These are phyloP conservation scores for Serilophus lunatus DNA, from an alignment of 2,113 vertebrate species.

Conservation along the genomic window DNA sequence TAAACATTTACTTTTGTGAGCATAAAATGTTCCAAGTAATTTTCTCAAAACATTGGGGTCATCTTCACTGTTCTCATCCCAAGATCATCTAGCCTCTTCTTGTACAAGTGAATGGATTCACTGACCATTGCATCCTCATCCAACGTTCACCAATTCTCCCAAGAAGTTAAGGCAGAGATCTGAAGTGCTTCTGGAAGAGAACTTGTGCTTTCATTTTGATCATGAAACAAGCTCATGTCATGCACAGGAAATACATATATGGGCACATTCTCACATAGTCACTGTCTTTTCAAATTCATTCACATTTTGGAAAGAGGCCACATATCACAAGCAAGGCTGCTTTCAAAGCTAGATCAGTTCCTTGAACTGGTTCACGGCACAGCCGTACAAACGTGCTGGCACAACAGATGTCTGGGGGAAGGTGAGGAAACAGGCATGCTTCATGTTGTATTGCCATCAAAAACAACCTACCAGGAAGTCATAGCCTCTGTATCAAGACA, in stretches of 20 bases:
- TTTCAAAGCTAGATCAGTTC: background rate
- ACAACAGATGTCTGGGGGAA: slow-evolving; percentile 55
- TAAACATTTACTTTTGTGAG: background rate
- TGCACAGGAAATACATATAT: background rate
- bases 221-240: background rate
- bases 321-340: background rate
- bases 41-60: background rate
- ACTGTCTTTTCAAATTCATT: background rate
- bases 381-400: slow-evolving; percentile 24
- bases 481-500: background rate
- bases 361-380: background rate
- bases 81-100: background rate
- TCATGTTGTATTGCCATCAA: slow-evolving; percentile 1
- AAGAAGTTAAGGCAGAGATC: background rate
- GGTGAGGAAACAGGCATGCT: slow-evolving; percentile 32
- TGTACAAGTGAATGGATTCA: background rate
- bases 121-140: background rate
- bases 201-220: background rate
- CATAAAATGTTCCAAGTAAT: background rate
- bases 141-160: background rate
- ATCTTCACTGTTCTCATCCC: background rate
- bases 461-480: background rate
- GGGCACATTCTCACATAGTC: background rate
- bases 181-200: background rate
- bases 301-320: background rate